phyloP scores from a whole-genome alignment of 2,113 vertebrate genomes.

The Syngnathus floridae region DNA sequence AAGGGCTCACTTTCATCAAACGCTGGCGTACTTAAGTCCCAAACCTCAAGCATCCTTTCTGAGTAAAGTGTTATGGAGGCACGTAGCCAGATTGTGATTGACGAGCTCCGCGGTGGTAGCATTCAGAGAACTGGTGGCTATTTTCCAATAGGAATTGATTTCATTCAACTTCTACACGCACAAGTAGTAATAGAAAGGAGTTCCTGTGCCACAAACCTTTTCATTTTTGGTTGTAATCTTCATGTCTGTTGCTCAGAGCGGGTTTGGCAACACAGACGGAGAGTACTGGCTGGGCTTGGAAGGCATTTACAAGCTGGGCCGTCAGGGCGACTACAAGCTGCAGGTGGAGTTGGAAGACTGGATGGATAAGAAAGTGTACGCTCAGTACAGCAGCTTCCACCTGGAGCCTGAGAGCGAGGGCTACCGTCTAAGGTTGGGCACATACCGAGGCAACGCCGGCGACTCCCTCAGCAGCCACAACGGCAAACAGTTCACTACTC shows the following conservation, averaged over 20 bases:
- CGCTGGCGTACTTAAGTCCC: slow-evolving; percentile 45
- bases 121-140: slow-evolving; percentile 24
- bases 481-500: slow-evolving; percentile 93
- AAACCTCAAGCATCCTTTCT: slow-evolving; percentile 43
- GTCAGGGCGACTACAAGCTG: slow-evolving; percentile 90
- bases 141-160: slow-evolving; percentile 34
- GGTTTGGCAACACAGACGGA: slow-evolving; percentile 91
- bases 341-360: slow-evolving; percentile 95
- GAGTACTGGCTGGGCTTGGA: slow-evolving; percentile 97
- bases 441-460: slow-evolving; percentile 92
- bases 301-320: slow-evolving; percentile 86
- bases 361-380: slow-evolving; percentile 95
- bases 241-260: slow-evolving; percentile 76
- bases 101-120: slow-evolving; percentile 26
- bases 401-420: slow-evolving; percentile 88
- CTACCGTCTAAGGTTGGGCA: slow-evolving; percentile 86
- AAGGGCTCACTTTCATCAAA: slow-evolving; percentile 55
- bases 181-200: background rate
- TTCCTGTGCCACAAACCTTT: background rate
- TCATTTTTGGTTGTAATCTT: slow-evolving; percentile 43
- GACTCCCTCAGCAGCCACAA: slow-evolving; percentile 94
- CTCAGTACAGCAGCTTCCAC: slow-evolving; percentile 93
- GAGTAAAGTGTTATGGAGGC: slow-evolving; percentile 46
- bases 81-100: slow-evolving; percentile 44
- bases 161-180: background rate